phyloP scores from a whole-genome alignment of 2,888 invertebrate genomes.

The Drosophila peninsularis region DNA sequence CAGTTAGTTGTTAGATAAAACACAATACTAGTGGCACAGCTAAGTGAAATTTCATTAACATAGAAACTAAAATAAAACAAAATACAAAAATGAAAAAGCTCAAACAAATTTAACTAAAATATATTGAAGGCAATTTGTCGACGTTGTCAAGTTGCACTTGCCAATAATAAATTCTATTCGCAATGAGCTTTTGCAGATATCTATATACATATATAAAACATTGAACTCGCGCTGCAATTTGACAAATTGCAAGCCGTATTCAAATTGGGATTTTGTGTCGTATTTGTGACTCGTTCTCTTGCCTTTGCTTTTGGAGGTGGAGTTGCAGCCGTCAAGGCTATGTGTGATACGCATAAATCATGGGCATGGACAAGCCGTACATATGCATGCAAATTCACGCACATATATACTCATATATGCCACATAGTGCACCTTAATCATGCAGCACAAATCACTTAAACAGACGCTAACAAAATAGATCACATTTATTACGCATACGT shows the following conservation, averaged over 20 bases:
- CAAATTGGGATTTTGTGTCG: constrained; percentile 37
- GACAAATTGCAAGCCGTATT: constrained; percentile 70
- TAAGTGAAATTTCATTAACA: constrained; percentile 35
- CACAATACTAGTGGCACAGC: not conserved
- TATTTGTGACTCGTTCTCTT: constrained; percentile 4
- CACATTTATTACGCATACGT: constrained; percentile 22
- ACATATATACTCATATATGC: constrained; percentile 18
- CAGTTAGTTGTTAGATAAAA: constrained; percentile 48
- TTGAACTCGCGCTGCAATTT: constrained; percentile 47
- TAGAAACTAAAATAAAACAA: constrained; percentile 19
- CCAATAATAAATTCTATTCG: constrained; percentile 54
- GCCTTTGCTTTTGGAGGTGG: constrained; percentile 23
- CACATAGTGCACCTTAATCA: constrained; percentile 36
- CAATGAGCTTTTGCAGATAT: constrained; percentile 29
- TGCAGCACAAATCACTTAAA: constrained; percentile 29
- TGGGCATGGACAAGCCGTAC: constrained; percentile 39
- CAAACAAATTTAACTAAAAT: not conserved
- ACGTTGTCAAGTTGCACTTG: constrained; percentile 53
- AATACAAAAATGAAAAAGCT: not conserved
- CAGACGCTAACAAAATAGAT: constrained; percentile 35
- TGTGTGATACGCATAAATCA: constrained; percentile 60
- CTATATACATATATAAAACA: constrained; percentile 17
- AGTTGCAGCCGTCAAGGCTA: constrained; percentile 60
- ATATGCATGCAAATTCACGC: constrained; percentile 12
- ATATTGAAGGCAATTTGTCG: constrained; percentile 54